Conservation (phyloP, 1,140 invertebrate genomes). For the Odontomachus brunneus region DNA sequence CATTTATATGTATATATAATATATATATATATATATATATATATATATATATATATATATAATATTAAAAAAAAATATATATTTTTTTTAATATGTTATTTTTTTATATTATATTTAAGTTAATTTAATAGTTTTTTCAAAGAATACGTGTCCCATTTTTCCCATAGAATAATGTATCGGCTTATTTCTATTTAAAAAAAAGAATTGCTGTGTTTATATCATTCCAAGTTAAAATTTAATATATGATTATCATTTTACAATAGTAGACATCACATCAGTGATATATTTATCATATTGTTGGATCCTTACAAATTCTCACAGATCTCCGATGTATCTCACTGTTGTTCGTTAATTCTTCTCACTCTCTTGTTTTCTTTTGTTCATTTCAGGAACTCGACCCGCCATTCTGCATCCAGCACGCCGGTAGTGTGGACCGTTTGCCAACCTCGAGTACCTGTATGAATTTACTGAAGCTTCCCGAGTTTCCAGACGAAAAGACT, state of each 20-base stretch:
- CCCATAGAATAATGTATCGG: background rate
- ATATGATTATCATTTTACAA: too few species aligned
- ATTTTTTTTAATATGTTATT: too few species aligned
- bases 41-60: too few species aligned
- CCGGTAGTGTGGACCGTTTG: conserved; percentile 93
- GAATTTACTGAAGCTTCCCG: conserved; percentile 98
- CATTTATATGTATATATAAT: too few species aligned
- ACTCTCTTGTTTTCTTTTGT: background rate
- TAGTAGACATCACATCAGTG: too few species aligned
- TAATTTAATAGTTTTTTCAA: too few species aligned
- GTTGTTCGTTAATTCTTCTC: background rate
- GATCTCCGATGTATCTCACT: background rate
- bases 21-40: too few species aligned
- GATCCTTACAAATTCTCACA: background rate
- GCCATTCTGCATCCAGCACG: conserved; percentile 97
- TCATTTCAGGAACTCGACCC: conserved; percentile 95
- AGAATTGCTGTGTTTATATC: too few species aligned
- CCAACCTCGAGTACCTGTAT: conserved; percentile 99
- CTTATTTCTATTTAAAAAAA: background rate
- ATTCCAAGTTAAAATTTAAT: too few species aligned
- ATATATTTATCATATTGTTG: background rate
- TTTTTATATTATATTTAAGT: too few species aligned
- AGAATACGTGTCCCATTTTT: background rate
- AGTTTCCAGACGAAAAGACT: conserved; percentile 92
- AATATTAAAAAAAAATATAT: too few species aligned